Base-by-base conservation (phyloP, 2,113 vertebrate genomes). In the Nothoprocta pentlandii region DNA sequence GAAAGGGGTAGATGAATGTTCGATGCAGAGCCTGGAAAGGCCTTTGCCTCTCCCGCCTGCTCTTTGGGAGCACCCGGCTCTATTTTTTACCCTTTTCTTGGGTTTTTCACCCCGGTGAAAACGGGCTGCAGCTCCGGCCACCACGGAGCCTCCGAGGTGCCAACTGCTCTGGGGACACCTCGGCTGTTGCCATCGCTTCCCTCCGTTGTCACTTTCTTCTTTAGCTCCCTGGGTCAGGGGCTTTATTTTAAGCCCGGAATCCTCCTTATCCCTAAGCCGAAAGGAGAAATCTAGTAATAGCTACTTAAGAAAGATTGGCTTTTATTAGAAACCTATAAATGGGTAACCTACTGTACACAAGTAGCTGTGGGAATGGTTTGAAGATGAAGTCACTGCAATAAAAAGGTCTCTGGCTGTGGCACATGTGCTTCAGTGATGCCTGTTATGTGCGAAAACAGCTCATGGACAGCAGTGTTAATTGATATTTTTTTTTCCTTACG, bases 231-330 rank as follows among this genome's bases (percentile, higher is more conserved):
- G 4, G 54, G 54, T 30, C 16, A 9, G 28, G 80, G 66, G 84
- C 69, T 53, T 74, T 96, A 92, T 95, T 93, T 96, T 92, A 95
- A 93, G 94, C 78, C 70, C 80, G 41, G 73, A 84, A 92, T 93
- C 91, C 91, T 28, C 71, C 95, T 95, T 92, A 96, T 85, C 86
- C 91, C 73, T 62, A 10, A 62, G 69, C 93, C 88, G 84, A 30
- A 59, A 95, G 91, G 87, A 94, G 95, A 95, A 96, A 97, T 88
- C 93, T 95, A 91, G 90, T 67, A 96, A 87, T 21, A 97, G 93
- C 86, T 94, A 92, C 92, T 95, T 89, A 94, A 90, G 86, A 93
- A 67, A 93, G 90, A 94, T 96, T 96, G 96, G 87, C 94, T 97
- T 95, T 96, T 95, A 94, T 95, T 96, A 95, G 94, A 93, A 93